Base-by-base conservation (phyloP, 2,888 invertebrate species). In the Abscondita cerata region DNA sequence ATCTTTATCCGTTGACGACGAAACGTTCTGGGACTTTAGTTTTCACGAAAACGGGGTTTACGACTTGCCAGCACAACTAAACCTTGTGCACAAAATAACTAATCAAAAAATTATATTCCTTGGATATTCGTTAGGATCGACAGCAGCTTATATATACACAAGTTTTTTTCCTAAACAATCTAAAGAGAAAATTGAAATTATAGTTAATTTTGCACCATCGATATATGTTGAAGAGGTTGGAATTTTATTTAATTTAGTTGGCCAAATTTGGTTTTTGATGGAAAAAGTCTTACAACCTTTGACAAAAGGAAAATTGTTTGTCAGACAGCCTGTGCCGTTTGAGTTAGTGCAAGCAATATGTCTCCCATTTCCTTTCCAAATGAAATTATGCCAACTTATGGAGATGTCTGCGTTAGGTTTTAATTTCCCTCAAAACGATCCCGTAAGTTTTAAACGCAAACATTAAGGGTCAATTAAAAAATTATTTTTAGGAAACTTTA, bases 71-170 rank as follows among this genome's bases (percentile, higher is more conserved):
- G 52, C 66, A 13, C 64, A 62, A 52, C 12, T 71, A 25, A 61
- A 66, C 25, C 51, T 64, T 6, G 60, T 71, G 4, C 38, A 62
- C 6, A 52, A 59, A 41, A 38, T 54, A 11, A 69, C 68, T 6
- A 60, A 65, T 11, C 62, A 69, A 57, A 61, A 67, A 44, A 66
- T 89, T 25, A 85, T 86, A 70, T 95, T 93, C 75, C 81, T 93
- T 44, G 95, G 95, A 0, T 93, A 94, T 78, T 94, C 93, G 0
- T 92, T 95, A 87, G 95, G 94, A 1, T 89, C 90, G 0, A 88
- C 91, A 0, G 81, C 86, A 57, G 84, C 88, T 64, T 88, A 87
- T 72, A 87, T 87, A 1, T 82, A 90, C 76, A 83, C 89, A 51
- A 86, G 88, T 1, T 83, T 85, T 13, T 82, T 85, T 68, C 86